These are phyloP conservation scores for Marmota monax DNA, from an alignment of 2,113 vertebrate species.

Conservation along the genomic window DNA sequence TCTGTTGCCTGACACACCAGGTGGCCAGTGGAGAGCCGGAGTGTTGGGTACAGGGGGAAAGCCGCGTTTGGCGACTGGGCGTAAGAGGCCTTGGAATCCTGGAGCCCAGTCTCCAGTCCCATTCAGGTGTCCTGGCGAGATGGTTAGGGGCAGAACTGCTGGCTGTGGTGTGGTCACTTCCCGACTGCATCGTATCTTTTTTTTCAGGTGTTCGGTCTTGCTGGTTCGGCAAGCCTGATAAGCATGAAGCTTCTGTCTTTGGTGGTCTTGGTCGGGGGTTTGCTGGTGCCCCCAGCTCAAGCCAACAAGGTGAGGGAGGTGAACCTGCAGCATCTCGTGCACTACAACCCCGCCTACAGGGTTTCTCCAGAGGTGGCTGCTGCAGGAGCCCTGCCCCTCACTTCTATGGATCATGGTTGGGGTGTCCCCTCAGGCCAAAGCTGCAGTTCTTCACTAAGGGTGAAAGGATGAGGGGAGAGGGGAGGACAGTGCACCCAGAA, in stretches of 20 bases:
- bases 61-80: constrained; percentile 84
- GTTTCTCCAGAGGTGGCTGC: not conserved
- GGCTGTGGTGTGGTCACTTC: not conserved
- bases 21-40: not conserved
- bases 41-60: constrained; percentile 78
- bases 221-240: not conserved
- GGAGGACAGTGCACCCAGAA: not conserved
- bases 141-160: not conserved
- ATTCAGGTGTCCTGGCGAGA: not conserved
- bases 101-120: not conserved
- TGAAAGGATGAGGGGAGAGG: not conserved
- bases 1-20: not conserved
- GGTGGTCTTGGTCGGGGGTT: constrained; percentile 73
- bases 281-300: constrained; percentile 80
- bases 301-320: constrained; percentile 86
- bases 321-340: not conserved
- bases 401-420: not conserved
- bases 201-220: constrained; percentile 72
- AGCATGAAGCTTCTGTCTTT: constrained; percentile 76
- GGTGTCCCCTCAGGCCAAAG: too few species aligned
- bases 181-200: not conserved
- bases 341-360: not conserved
- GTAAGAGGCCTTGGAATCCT: constrained; percentile 71
- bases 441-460: not conserved
- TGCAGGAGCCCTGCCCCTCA: not conserved